phyloP scores from a whole-genome alignment of 1,140 invertebrate species.

The Brachionus sp. region DNA sequence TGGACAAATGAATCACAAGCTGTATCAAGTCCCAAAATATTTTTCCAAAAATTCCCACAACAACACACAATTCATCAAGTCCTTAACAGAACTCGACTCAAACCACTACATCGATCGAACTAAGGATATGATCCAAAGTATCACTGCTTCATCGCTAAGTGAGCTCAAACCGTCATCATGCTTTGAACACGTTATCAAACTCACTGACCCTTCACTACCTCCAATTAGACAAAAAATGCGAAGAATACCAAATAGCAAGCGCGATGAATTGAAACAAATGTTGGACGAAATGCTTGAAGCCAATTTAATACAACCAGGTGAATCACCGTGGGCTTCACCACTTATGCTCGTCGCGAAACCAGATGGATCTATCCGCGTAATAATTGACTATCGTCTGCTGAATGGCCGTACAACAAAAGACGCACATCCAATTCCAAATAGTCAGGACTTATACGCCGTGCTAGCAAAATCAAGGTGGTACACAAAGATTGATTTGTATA shows the following conservation, averaged over 20 bases:
- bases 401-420: slow-evolving; percentile 1
- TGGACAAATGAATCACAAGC: slow-evolving; percentile 7
- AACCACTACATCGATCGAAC: not conserved
- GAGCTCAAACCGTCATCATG: not conserved
- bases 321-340: slow-evolving; percentile 8
- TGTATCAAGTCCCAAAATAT: not conserved
- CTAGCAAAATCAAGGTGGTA: not conserved
- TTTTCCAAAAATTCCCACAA: not conserved
- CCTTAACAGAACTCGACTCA: not conserved
- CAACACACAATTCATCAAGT: not conserved
- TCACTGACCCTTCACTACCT: not conserved
- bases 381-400: slow-evolving; percentile 24
- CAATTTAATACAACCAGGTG: slow-evolving; percentile 2
- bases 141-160: not conserved
- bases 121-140: not conserved
- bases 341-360: not conserved
- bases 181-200: not conserved
- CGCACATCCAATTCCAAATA: not conserved
- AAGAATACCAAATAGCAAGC: not conserved
- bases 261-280: slow-evolving; percentile 22
- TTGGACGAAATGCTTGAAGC: slow-evolving; percentile 41
- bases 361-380: not conserved
- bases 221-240: not conserved
- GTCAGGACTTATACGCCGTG: not conserved
- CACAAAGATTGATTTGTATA: slow-evolving; percentile 47